Conservation (phyloP, 2,888 invertebrate species). For the Archips xylosteana region DNA sequence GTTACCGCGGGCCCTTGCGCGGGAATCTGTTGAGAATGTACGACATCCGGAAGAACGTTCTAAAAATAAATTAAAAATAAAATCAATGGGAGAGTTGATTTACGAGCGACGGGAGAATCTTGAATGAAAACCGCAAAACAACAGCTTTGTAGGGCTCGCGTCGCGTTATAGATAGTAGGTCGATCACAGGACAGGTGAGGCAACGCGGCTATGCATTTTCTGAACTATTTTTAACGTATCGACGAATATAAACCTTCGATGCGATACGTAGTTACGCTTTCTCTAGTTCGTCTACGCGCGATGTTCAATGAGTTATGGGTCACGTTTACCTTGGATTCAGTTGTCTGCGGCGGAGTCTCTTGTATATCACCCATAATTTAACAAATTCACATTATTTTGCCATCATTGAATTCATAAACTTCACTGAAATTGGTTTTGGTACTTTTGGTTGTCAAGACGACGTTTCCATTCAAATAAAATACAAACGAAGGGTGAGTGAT, state of each 20-base stretch:
- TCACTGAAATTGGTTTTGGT: slow-evolving; percentile 68
- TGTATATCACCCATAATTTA: slow-evolving; percentile 81
- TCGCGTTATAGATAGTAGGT: slow-evolving; percentile 43
- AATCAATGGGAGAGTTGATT: slow-evolving; percentile 55
- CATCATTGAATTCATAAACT: slow-evolving; percentile 67
- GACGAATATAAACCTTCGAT: slow-evolving; percentile 65
- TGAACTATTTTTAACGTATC: slow-evolving; percentile 70
- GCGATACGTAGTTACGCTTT: slow-evolving; percentile 52
- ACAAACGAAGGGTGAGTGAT: slow-evolving; percentile 54
- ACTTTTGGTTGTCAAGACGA: slow-evolving; percentile 81
- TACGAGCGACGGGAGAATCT: slow-evolving; percentile 43
- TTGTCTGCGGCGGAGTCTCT: slow-evolving; percentile 60
- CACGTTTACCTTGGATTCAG: slow-evolving; percentile 71
- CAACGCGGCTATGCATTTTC: slow-evolving; percentile 66
- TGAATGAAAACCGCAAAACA: slow-evolving; percentile 30
- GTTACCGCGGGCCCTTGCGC: slow-evolving; percentile 62
- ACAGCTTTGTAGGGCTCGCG: slow-evolving; percentile 30
- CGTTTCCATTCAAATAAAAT: slow-evolving; percentile 76
- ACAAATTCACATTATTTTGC: slow-evolving; percentile 75
- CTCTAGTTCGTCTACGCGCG: slow-evolving; percentile 25
- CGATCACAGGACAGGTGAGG: slow-evolving; percentile 50
- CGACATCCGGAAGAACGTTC: slow-evolving; percentile 84
- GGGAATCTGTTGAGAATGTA: slow-evolving; percentile 80
- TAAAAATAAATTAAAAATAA: slow-evolving; percentile 82
- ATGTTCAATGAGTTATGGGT: slow-evolving; percentile 40